These are phyloP conservation scores for Aphidius gifuensis DNA, from an alignment of 1,140 invertebrate genomes.

Conservation along the genomic window DNA sequence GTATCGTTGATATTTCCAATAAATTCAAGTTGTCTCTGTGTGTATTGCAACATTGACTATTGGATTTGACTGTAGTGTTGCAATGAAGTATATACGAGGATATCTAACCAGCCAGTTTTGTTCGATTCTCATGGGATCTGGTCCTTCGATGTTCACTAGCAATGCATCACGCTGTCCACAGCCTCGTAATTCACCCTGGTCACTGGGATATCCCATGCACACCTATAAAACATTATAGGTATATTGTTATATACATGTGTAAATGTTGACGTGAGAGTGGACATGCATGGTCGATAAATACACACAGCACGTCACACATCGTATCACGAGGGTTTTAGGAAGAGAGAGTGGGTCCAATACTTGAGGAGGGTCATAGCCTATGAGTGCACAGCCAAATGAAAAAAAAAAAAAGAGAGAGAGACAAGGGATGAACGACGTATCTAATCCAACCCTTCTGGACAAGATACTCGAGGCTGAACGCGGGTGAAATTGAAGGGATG, in stretches of 20 bases:
- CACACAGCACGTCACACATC: constrained; percentile 20
- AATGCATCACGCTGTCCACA: constrained; percentile 57
- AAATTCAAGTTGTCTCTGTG: too few relatives aligned
- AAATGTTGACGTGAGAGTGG: constrained; percentile 33
- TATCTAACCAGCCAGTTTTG: constrained; percentile 24
- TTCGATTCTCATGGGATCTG: constrained; percentile 51
- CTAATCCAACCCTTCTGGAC: constrained; percentile 55
- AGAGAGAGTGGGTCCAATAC: not conserved
- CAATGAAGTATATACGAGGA: not conserved
- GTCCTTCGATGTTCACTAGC: constrained; percentile 49
- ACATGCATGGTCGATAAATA: constrained; percentile 50
- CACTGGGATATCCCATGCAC: constrained; percentile 1
- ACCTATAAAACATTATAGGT: constrained; percentile 12
- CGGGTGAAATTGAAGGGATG: constrained; percentile 3
- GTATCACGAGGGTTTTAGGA: constrained; percentile 1
- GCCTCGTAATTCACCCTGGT: constrained; percentile 50
- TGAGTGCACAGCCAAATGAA: not conserved
- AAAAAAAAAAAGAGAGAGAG: constrained; percentile 37
- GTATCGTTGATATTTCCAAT: too few relatives aligned
- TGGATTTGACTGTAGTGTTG: too few relatives aligned
- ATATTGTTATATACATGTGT: constrained; percentile 27
- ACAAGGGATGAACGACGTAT: constrained; percentile 44
- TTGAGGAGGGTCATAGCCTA: constrained; percentile 25
- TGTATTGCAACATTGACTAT: too few relatives aligned
- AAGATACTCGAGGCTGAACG: constrained; percentile 24